Percentiles rank a stretch among this genome's conserved stretches.
phyloP scores from a whole-genome alignment of 2,113 vertebrate genomes.

The Cathartes aura region DNA sequence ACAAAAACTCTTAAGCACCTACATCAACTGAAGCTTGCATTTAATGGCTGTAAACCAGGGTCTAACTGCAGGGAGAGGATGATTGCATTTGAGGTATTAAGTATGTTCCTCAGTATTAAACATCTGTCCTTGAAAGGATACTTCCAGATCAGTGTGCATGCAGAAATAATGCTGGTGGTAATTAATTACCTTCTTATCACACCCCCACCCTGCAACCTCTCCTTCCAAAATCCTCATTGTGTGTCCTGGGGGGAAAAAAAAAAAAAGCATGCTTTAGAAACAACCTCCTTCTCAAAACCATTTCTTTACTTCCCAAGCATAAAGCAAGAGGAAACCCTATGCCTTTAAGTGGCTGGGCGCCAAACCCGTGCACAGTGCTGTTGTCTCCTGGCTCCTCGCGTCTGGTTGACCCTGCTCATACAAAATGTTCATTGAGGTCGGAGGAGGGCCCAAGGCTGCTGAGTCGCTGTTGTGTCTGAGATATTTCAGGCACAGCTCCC shows the following conservation, averaged over 20 bases:
- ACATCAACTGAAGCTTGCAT: background rate
- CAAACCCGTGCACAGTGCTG: background rate
- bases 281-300: background rate
- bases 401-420: background rate
- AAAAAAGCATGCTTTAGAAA: background rate
- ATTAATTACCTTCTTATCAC: background rate
- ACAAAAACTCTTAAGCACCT: background rate
- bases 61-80: background rate
- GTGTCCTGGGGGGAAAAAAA: background rate
- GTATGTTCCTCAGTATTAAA: background rate
- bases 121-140: slow-evolving; percentile 16
- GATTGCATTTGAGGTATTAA: slow-evolving; percentile 6
- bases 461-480: slow-evolving; percentile 31
- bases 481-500: background rate
- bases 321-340: background rate
- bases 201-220: background rate
- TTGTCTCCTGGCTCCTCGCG: background rate
- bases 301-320: background rate
- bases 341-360: background rate
- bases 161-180: background rate
- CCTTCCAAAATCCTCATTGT: background rate
- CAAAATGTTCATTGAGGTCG: slow-evolving; percentile 31
- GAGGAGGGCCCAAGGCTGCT: background rate
- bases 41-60: background rate
- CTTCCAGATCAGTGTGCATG: background rate